These are phyloP conservation scores for Platanista minor DNA, from an alignment of 2,113 vertebrate genomes.

Conservation along the genomic window DNA sequence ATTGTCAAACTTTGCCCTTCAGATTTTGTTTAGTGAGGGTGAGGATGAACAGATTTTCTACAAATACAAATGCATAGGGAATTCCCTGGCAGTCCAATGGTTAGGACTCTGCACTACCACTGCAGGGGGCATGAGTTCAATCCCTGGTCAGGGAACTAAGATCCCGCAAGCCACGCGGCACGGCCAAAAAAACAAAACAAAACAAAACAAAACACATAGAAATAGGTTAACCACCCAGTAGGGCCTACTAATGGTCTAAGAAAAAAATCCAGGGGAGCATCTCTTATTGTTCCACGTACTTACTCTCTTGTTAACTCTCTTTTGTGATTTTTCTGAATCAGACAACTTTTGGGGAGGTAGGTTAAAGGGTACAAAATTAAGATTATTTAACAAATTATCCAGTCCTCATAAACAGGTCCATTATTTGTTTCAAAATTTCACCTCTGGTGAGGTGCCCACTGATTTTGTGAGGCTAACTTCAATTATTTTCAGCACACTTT, in stretches of 20 bases:
- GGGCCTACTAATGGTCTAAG: neutral
- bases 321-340: neutral
- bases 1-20: neutral
- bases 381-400: neutral
- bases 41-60: neutral
- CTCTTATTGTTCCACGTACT: neutral
- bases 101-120: no score
- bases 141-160: no score
- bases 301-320: neutral
- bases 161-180: no score
- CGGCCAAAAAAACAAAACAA: no score
- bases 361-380: neutral
- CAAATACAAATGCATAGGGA: neutral
- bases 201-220: neutral
- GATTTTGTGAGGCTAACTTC: neutral
- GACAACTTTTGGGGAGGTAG: neutral
- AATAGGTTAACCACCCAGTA: neutral
- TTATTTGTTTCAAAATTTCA: neutral
- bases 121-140: no score
- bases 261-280: neutral
- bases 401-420: neutral
- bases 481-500: neutral
- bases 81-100: no score
- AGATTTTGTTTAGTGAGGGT: neutral
- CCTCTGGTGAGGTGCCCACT: no score